Evolutionary conservation across 2,888 invertebrate species (phyloP), one percentile per base, ranked within the genome.

Genomic region (Chirona hameri): DNA sequence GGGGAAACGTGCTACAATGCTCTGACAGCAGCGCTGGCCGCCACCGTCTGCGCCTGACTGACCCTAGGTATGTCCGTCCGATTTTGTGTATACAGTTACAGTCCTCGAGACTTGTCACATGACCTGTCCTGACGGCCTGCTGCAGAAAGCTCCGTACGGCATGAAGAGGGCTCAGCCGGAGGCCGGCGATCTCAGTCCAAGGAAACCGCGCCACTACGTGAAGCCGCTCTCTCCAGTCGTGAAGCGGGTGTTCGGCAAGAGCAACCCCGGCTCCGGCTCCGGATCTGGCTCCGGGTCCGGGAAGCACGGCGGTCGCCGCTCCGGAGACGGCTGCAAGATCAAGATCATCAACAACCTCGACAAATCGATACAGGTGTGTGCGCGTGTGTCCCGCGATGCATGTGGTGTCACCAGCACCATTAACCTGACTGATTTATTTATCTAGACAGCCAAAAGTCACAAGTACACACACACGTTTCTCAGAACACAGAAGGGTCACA

Each of bases 291-390:
- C 60, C 60, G 60, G 65, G 9, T 65, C 65, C 39, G 76, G 79
- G 0, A 80, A 79, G 39, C 82, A 80, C 82, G 85, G 83, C 84
- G 85, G 83, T 76, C 84, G 84, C 31, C 84, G 83, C 79, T 85
- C 95, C 84, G 83, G 86, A 81, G 86, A 87, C 80, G 94, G 95
- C 81, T 91, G 95, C 86, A 94, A 96, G 86, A 96, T 98, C 88
- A 91, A 97, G 86, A 95, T 98, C 87, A 95, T 97, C 87, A 97
- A 97, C 89, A 96, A 96, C 88, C 72, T 81, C 24, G 76, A 76
- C 76, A 46, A n/a, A 18, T 39, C 76, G 39, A 46, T 76, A 12
- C 76, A 76, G 76, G 84, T 84, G n/a, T 57, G 82, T 14, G 27
- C 1, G n/a, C 79, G 55, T 18, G 57, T 24, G 82, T 29, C 60